Percentiles rank a stretch among this genome's conserved stretches.
Conservation (phyloP, 2,797 vertebrate genomes). For the Perodicticus potto region DNA sequence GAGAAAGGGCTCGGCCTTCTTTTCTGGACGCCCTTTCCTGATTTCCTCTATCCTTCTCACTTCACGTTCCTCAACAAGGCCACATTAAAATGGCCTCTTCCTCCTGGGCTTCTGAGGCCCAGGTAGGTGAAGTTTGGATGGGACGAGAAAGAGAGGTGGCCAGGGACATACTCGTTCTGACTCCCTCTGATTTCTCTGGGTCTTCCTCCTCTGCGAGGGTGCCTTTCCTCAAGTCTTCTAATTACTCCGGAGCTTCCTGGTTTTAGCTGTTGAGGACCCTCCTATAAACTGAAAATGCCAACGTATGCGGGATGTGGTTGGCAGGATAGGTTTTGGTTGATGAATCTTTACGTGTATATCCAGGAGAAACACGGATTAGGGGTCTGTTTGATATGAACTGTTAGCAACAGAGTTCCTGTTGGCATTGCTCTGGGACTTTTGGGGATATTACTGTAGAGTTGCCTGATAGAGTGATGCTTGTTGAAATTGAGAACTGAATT, state of each 20-base stretch:
- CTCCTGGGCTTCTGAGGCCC: slow-evolving; percentile 3
- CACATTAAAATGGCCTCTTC: slow-evolving; percentile 78
- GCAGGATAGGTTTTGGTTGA: slow-evolving; percentile 12
- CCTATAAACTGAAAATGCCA: slow-evolving; percentile 72
- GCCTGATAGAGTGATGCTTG: slow-evolving; percentile 4
- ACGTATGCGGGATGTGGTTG: neutral
- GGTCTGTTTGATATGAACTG: neutral
- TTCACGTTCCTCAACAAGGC: slow-evolving; percentile 41
- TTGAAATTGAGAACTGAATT: slow-evolving; percentile 44
- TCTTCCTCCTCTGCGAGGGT: neutral
- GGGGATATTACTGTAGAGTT: neutral
- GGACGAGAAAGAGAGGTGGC: neutral
- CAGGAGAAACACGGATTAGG: neutral
- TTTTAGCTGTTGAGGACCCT: slow-evolving; percentile 50
- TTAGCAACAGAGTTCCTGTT: neutral
- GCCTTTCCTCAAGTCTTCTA: slow-evolving; percentile 65
- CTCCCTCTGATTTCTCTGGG: neutral
- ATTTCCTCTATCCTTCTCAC: slow-evolving; percentile 36
- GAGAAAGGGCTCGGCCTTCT: slow-evolving; percentile 41
- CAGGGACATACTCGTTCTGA: neutral
- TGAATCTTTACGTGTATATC: neutral
- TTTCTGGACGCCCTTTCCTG: slow-evolving; percentile 34
- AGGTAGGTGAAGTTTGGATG: slow-evolving; percentile 75
- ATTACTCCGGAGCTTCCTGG: slow-evolving; percentile 56
- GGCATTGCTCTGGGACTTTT: neutral